phyloP scores from a whole-genome alignment of 2,888 invertebrate genomes.

The Bibio marci region DNA sequence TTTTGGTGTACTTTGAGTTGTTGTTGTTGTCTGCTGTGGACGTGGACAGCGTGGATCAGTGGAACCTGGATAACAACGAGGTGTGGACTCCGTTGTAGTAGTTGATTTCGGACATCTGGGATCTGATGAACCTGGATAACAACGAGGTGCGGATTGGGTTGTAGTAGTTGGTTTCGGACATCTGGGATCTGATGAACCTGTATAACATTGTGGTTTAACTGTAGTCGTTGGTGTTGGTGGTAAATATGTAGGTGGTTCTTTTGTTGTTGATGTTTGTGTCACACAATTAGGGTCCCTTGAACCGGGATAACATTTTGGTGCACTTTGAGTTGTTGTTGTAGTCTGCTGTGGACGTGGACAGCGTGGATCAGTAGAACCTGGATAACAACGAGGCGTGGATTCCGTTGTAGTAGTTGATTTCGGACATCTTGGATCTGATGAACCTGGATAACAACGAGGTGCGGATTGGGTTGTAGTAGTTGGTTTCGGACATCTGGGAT shows the following conservation, averaged over 20 bases:
- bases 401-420: slow-evolving; percentile 19
- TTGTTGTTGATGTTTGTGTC: slow-evolving; percentile 10
- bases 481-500: slow-evolving; percentile 29
- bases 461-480: slow-evolving; percentile 14
- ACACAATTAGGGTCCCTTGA: slow-evolving; percentile 21
- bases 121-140: slow-evolving; percentile 22
- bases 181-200: slow-evolving; percentile 21
- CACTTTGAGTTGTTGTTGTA: slow-evolving; percentile 15
- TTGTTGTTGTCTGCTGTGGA: slow-evolving; percentile 10
- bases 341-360: slow-evolving; percentile 25
- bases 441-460: slow-evolving; percentile 13
- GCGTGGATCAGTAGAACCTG: slow-evolving; percentile 23
- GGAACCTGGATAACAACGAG: slow-evolving; percentile 20
- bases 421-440: slow-evolving; percentile 25
- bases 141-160: slow-evolving; percentile 20
- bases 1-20: slow-evolving; percentile 4
- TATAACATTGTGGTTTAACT: slow-evolving; percentile 17
- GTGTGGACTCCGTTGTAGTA: slow-evolving; percentile 15
- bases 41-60: slow-evolving; percentile 20
- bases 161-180: slow-evolving; percentile 18
- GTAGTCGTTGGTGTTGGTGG: slow-evolving; percentile 13
- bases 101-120: slow-evolving; percentile 23
- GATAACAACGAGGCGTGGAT: slow-evolving; percentile 15
- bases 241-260: slow-evolving; percentile 9
- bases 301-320: slow-evolving; percentile 28